Evolutionary conservation across 2,113 vertebrate genomes (phyloP).

Genomic region (Psettodes erumei): DNA sequence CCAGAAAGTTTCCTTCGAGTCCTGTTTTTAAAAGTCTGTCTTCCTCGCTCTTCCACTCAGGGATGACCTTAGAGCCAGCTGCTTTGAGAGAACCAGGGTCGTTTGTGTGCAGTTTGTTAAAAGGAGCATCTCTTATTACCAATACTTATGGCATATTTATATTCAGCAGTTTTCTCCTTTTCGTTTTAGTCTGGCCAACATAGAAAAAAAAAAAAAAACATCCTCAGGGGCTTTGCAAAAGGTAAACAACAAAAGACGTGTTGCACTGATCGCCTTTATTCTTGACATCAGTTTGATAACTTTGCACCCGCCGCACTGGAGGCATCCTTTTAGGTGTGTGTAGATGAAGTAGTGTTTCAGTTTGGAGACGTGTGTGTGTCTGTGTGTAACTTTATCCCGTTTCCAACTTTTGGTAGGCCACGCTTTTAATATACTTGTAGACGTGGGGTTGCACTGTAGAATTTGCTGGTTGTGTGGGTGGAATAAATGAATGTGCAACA

Average conservation of each 20-base stretch:
- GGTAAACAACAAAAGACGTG: slow-evolving; percentile 23
- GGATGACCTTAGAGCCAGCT: background rate
- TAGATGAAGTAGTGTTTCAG: background rate
- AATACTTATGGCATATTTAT: background rate
- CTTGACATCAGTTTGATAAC: slow-evolving; percentile 2
- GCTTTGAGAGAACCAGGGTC: background rate
- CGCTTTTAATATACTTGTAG: background rate
- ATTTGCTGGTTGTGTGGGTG: slow-evolving; percentile 1
- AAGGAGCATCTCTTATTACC: background rate
- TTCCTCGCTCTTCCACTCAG: background rate
- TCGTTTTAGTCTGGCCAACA: background rate
- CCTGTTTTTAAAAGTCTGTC: background rate
- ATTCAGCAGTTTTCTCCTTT: background rate
- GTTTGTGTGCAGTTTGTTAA: background rate
- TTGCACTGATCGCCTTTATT: slow-evolving; percentile 10
- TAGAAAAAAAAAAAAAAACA: too few relatives aligned
- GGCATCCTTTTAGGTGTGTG: background rate
- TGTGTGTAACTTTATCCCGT: slow-evolving; percentile 5
- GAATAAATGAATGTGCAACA: background rate
- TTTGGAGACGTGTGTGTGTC: too few relatives aligned
- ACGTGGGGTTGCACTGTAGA: background rate
- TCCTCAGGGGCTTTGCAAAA: background rate
- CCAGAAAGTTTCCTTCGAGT: background rate
- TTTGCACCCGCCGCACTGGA: slow-evolving; percentile 9
- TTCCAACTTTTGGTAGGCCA: background rate